Evolutionary conservation across 1,140 invertebrate genomes (phyloP), one percentile per base, ranked within the genome.

Genomic region (Lordiphosa collinella): DNA sequence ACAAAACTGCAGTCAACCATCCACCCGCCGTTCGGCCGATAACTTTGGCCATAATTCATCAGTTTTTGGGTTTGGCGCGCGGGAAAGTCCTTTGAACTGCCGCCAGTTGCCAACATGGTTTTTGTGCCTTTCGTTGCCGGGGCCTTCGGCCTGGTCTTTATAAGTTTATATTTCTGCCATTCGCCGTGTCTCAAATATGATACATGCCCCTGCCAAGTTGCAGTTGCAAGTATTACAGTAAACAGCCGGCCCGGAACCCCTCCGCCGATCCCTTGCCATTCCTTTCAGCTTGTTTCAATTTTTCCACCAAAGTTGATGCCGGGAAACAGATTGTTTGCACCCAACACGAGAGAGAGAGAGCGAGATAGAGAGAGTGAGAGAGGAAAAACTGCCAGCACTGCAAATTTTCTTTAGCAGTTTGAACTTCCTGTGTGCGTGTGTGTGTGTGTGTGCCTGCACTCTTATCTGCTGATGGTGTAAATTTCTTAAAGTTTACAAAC

Each of bases 381-480:
- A 16, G 51, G 31, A 57, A 82, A 82, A 82, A 82, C 48, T 82
- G 76, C 72, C 55, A 66, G 52, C 49, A 36, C 49, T 52, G 76
- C 76, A 76, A 67, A 84, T 84, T 84, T 79, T 85, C 64, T 52
- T 82, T 61, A 72, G 61, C 71, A 76, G 67, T 75, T 78, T 73
- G 53, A 80, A 79, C 59, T 70, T 84, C 58, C 57, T 80, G 53
- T 12, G 18, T 29, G 37, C 16, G 18, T 43, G 40, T 41, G 38
- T 44, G 41, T 44, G 22, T 44, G 41, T 44, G 29, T 68, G 54
- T 38, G 46, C 58, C 69, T 60, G 61, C 65, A 62, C 59, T 73
- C 79, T 78, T 85, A 84, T 84, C 80, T 75, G 78, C 78, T 84
- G 78, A 84, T 84, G 78, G 78, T 84, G 79, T 84, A 84, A 85